phyloP scores from a whole-genome alignment of 2,113 vertebrate genomes.

The Myrmecophaga tridactyla region DNA sequence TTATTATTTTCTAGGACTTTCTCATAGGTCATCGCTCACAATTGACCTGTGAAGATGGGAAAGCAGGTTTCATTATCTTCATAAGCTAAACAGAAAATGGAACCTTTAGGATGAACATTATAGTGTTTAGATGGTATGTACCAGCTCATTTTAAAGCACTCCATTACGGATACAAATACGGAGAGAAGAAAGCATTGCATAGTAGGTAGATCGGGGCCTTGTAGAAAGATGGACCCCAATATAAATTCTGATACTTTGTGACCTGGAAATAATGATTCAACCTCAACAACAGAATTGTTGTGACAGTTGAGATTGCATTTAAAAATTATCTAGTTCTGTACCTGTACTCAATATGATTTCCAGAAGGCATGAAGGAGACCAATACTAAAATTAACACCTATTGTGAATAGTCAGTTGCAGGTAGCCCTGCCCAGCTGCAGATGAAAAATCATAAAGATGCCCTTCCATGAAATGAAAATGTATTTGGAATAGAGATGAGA shows the following conservation, averaged over 20 bases:
- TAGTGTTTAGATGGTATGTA: background rate
- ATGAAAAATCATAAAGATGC: background rate
- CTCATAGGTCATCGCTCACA: background rate
- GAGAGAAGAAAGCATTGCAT: background rate
- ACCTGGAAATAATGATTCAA: background rate
- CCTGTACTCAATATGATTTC: background rate
- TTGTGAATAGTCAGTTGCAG: background rate
- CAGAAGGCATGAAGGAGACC: background rate
- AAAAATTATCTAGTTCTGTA: background rate
- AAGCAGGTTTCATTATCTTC: conserved; percentile 3
- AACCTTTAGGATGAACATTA: background rate
- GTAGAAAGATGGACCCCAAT: background rate
- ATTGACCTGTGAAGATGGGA: background rate
- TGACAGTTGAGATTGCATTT: background rate
- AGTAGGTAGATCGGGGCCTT: background rate
- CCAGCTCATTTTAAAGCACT: background rate
- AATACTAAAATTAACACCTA: background rate
- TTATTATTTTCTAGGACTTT: conserved; percentile 1
- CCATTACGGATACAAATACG: background rate
- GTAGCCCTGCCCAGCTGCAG: background rate
- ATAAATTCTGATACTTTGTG: background rate
- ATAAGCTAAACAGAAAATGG: background rate
- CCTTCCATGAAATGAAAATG: background rate
- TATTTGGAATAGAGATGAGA: conserved; percentile 31
- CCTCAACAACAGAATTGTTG: background rate